phyloP scores from a whole-genome alignment of 2,797 vertebrate genomes.

The Allobates femoralis region DNA sequence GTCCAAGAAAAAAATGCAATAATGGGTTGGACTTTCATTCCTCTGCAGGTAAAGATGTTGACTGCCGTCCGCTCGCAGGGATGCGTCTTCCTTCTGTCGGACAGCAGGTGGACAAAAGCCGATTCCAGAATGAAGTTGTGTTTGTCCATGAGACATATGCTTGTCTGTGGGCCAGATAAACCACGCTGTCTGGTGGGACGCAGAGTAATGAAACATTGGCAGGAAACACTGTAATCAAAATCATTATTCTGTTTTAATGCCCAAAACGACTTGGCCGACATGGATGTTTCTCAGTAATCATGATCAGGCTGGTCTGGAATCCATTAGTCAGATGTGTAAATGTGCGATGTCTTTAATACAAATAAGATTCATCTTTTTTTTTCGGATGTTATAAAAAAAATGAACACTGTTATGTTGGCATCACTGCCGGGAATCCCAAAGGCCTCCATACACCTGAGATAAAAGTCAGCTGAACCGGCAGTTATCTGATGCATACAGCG shows the following conservation, averaged over 20 bases:
- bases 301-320: not conserved
- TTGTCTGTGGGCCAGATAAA: not conserved
- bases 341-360: not conserved
- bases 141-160: not conserved
- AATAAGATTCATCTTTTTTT: not conserved
- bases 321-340: not conserved
- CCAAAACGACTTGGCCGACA: conserved; percentile 10
- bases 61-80: no score
- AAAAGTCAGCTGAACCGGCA: no score
- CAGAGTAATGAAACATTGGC: not conserved
- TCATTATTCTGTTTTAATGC: conserved; percentile 9
- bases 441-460: no score
- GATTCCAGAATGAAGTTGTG: not conserved
- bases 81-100: no score
- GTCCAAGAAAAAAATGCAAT: no score
- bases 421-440: not conserved
- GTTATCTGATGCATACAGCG: no score
- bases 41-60: no score
- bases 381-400: not conserved
- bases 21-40: no score
- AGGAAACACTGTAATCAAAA: not conserved
- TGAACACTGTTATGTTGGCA: not conserved
- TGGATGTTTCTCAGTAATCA: not conserved
- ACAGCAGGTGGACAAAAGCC: not conserved
- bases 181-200: not conserved